Conservation (phyloP, 2,113 vertebrate species). For the Paradisaea rubra region DNA sequence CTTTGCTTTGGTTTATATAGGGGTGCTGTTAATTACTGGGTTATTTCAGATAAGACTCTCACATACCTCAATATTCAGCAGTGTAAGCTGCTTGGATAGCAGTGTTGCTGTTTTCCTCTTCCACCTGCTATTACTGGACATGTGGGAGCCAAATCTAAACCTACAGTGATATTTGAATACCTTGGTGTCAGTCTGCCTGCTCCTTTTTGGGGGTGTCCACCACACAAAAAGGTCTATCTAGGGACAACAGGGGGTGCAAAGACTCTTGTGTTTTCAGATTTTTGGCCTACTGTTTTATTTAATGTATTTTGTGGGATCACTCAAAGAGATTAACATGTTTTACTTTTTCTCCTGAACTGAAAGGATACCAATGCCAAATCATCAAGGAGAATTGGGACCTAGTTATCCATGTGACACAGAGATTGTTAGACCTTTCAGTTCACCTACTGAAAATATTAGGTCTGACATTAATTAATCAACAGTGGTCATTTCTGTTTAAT, state of each 20-base stretch:
- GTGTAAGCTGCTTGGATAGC: neutral
- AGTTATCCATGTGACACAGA: neutral
- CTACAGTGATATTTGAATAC: neutral
- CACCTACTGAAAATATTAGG: neutral
- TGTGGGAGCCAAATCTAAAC: neutral
- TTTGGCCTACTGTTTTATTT: neutral
- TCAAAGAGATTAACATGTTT: neutral
- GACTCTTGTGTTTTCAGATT: neutral
- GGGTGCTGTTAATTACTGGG: neutral
- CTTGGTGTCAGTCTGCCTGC: neutral
- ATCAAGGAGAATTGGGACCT: neutral
- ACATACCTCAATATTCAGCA: neutral
- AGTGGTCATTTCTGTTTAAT: neutral
- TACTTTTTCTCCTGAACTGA: neutral
- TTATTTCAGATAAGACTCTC: neutral
- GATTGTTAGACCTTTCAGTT: neutral
- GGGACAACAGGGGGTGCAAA: neutral
- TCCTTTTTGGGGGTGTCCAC: neutral
- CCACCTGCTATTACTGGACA: neutral
- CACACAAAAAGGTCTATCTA: accelerated
- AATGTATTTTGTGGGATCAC: neutral
- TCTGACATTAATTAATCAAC: neutral
- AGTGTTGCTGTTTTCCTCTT: neutral
- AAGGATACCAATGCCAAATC: neutral
- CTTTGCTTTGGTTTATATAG: neutral